Conservation (phyloP, 2,888 invertebrate species). For the Palloptera scutellata region DNA sequence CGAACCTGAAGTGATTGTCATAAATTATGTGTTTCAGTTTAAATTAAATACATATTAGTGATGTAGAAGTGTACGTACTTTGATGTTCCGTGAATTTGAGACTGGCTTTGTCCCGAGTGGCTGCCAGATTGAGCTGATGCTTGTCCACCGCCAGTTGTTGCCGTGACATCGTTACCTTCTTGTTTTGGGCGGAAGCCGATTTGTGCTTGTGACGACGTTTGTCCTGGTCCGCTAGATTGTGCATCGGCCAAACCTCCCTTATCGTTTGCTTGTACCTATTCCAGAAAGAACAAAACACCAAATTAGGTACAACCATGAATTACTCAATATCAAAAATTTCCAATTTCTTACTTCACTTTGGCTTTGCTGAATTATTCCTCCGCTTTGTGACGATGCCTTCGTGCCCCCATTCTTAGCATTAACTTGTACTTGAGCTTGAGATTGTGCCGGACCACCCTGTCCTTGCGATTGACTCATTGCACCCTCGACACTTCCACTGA, state of each 20-base stretch:
- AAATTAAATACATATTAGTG: neutral
- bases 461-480: constrained; percentile 81
- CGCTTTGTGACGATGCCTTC: constrained; percentile 78
- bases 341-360: constrained; percentile 58
- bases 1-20: constrained; percentile 67
- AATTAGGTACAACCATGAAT: too few species aligned
- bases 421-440: constrained; percentile 80
- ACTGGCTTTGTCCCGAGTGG: constrained; percentile 80
- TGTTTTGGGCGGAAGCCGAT: constrained; percentile 83
- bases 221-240: constrained; percentile 83
- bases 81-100: constrained; percentile 83
- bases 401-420: constrained; percentile 80
- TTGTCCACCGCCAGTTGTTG: constrained; percentile 78
- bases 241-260: constrained; percentile 87
- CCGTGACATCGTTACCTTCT: constrained; percentile 63
- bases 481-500: constrained; percentile 76
- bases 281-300: neutral
- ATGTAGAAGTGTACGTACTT: constrained; percentile 47
- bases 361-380: constrained; percentile 77
- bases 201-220: constrained; percentile 87
- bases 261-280: constrained; percentile 78
- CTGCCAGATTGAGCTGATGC: constrained; percentile 82
- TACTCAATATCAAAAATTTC: neutral
- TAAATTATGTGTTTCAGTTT: neutral
- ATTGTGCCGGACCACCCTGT: constrained; percentile 75